These are phyloP conservation scores for Bugulina stolonifera DNA, from an alignment of 2,888 invertebrate species.

Conservation along the genomic window DNA sequence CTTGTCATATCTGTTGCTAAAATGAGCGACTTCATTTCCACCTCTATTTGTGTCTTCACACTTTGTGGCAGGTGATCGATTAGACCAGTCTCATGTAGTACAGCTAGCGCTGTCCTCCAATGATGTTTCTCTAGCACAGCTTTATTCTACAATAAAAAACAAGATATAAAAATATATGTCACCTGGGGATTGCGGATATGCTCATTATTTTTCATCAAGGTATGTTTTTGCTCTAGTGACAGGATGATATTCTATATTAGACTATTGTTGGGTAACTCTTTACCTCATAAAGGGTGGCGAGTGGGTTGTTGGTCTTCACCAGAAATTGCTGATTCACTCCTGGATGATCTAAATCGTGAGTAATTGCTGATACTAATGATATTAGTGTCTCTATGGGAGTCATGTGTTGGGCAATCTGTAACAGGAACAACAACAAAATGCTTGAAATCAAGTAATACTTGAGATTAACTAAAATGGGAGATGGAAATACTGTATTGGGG, in stretches of 20 bases:
- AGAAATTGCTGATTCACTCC: conserved; percentile 86
- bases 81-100: conserved; percentile 73
- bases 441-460: too few relatives aligned
- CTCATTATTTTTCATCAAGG: too few relatives aligned
- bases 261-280: too few relatives aligned
- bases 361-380: conserved; percentile 76
- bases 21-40: conserved; percentile 59
- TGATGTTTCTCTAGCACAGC: conserved; percentile 88
- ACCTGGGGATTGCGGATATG: too few relatives aligned
- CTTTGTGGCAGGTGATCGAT: conserved; percentile 62
- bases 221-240: too few relatives aligned
- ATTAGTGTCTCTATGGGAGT: conserved; percentile 73
- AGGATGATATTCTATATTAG: too few relatives aligned
- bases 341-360: conserved; percentile 78
- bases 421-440: background rate
- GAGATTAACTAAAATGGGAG: too few relatives aligned
- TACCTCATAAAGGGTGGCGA: conserved; percentile 77
- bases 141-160: conserved; percentile 63
- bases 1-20: conserved; percentile 85
- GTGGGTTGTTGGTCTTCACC: conserved; percentile 78
- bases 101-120: conserved; percentile 79
- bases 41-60: conserved; percentile 34
- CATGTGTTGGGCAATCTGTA: conserved; percentile 9
- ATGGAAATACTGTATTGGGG: too few relatives aligned
- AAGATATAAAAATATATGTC: background rate